Conservation (phyloP, 2,113 vertebrate genomes). For the Crocuta crocuta region DNA sequence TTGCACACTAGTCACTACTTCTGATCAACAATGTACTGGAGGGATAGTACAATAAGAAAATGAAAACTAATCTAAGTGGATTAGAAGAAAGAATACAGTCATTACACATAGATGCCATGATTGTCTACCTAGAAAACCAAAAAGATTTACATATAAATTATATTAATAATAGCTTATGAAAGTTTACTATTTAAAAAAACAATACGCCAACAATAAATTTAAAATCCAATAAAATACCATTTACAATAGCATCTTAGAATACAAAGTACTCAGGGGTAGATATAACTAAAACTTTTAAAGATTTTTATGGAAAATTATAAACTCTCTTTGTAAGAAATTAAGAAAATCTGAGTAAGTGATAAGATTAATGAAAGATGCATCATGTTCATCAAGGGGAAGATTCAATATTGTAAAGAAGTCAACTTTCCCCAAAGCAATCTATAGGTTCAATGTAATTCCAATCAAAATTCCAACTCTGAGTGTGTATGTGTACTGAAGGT, state of each 20-base stretch:
- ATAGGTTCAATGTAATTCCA: background rate
- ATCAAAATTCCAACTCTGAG: background rate
- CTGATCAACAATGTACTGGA: background rate
- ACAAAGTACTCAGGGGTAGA: background rate
- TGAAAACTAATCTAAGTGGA: background rate
- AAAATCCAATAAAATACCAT: background rate
- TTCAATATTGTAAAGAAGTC: background rate
- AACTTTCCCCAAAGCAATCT: background rate
- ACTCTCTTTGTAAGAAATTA: background rate
- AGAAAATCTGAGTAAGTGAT: background rate
- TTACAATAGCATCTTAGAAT: background rate
- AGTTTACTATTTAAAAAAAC: background rate
- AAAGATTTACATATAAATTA: background rate
- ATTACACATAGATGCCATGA: background rate
- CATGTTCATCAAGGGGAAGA: background rate
- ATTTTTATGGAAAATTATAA: background rate
- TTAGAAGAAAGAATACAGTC: background rate
- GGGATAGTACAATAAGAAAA: background rate
- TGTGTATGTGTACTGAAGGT: background rate
- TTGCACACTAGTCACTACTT: background rate
- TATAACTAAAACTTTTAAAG: background rate
- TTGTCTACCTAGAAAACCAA: background rate
- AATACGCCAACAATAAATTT: background rate
- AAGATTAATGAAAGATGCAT: background rate
- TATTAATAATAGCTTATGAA: background rate